phyloP scores from a whole-genome alignment of 2,113 vertebrate genomes.

The Siniperca chuatsi region DNA sequence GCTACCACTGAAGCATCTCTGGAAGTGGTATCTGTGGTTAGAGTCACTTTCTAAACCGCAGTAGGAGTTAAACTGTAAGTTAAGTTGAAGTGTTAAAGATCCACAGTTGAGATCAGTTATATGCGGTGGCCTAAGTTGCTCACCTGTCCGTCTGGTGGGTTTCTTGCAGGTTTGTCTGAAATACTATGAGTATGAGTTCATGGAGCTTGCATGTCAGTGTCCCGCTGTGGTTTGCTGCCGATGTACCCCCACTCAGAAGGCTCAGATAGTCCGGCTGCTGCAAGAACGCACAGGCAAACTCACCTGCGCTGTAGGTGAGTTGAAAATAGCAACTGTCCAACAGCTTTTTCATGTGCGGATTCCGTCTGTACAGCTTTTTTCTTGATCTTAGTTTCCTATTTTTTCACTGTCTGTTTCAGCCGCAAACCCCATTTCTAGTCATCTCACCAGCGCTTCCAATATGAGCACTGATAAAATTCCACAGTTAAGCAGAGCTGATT shows the following conservation, averaged over 20 bases:
- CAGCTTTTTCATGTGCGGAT: not conserved
- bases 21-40: conserved; percentile 72
- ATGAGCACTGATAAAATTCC: not conserved
- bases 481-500: not conserved
- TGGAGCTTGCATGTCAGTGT: conserved; percentile 98
- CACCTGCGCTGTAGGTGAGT: conserved; percentile 94
- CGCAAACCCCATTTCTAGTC: not conserved
- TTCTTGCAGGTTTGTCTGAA: conserved; percentile 93
- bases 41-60: conserved; percentile 33
- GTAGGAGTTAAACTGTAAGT: conserved; percentile 55
- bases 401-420: not conserved
- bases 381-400: not conserved
- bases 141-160: not conserved
- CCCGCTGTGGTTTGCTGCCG: conserved; percentile 96
- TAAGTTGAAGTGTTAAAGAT: conserved; percentile 2
- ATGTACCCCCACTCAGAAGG: conserved; percentile 96
- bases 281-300: conserved; percentile 95
- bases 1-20: conserved; percentile 27
- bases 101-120: conserved; percentile 29
- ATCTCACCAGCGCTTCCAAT: not conserved
- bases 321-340: not conserved
- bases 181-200: conserved; percentile 97
- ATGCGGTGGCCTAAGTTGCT: not conserved
- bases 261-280: conserved; percentile 94
- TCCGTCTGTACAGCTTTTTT: not conserved